phyloP scores from a whole-genome alignment of 2,888 invertebrate genomes.

The Lithophane semibrunnea region DNA sequence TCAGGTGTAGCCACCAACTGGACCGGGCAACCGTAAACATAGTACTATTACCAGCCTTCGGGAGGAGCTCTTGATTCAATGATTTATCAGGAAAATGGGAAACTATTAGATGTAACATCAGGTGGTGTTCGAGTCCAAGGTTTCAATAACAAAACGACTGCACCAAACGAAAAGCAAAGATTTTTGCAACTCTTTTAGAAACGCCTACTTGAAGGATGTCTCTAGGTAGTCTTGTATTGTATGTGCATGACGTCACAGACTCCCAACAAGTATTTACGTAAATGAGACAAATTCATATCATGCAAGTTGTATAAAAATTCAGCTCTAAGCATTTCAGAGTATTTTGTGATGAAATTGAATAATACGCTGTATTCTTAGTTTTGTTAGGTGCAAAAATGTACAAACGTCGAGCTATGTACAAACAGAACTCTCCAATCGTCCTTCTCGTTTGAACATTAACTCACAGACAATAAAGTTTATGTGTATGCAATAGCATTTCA shows the following conservation, averaged over 20 bases:
- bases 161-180: constrained; percentile 9
- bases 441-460: background rate
- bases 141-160: constrained; percentile 27
- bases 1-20: background rate
- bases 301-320: background rate
- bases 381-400: background rate
- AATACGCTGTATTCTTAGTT: background rate
- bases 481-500: constrained; percentile 1
- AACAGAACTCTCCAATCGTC: background rate
- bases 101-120: constrained; percentile 49
- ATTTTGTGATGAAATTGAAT: background rate
- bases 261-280: background rate
- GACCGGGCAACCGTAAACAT: background rate
- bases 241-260: background rate
- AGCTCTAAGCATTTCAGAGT: too few relatives aligned
- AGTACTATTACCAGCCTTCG: constrained; percentile 3
- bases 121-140: constrained; percentile 59
- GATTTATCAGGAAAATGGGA: background rate
- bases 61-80: constrained; percentile 1
- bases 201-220: background rate
- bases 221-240: background rate
- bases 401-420: background rate
- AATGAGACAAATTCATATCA: background rate
- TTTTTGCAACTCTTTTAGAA: background rate
- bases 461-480: background rate